Evolutionary conservation across 2,888 invertebrate genomes (phyloP).

Genomic region (Chalcis sispes): DNA sequence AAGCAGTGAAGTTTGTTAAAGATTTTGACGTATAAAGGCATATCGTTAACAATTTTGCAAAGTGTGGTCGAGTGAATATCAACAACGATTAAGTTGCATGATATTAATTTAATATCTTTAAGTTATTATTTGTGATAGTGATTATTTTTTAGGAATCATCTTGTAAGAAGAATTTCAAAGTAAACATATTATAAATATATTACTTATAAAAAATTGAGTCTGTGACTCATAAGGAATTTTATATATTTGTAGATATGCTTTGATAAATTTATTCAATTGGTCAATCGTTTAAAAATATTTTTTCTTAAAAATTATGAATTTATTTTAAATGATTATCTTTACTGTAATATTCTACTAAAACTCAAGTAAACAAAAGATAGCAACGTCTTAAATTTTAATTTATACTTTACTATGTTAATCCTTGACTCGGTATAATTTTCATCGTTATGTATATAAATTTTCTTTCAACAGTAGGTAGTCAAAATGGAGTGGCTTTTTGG

Average conservation of each 20-base stretch:
- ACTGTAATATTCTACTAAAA: not conserved
- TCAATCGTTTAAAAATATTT: not conserved
- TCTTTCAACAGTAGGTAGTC: constrained; percentile 3
- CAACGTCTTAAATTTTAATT: not conserved
- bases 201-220: not conserved
- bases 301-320: not conserved
- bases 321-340: not conserved
- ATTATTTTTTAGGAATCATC: not conserved
- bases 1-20: constrained; percentile 27
- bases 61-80: not conserved
- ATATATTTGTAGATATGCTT: constrained; percentile 24
- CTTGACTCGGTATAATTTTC: constrained; percentile 15
- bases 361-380: too few species aligned
- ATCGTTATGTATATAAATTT: not conserved
- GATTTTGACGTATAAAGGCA: constrained; percentile 45
- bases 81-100: constrained; percentile 23
- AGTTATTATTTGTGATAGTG: not conserved
- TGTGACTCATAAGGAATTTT: constrained; percentile 45
- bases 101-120: not conserved
- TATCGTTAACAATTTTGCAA: constrained; percentile 5
- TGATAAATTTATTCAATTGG: constrained; percentile 16
- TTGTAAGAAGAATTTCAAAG: not conserved
- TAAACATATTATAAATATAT: not conserved
- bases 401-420: not conserved
- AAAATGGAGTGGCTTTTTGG: constrained; percentile 97